Evolutionary conservation across 2,113 vertebrate genomes (phyloP), one percentile per base, ranked within the genome.

Genomic region (Spea multiplicata): DNA sequence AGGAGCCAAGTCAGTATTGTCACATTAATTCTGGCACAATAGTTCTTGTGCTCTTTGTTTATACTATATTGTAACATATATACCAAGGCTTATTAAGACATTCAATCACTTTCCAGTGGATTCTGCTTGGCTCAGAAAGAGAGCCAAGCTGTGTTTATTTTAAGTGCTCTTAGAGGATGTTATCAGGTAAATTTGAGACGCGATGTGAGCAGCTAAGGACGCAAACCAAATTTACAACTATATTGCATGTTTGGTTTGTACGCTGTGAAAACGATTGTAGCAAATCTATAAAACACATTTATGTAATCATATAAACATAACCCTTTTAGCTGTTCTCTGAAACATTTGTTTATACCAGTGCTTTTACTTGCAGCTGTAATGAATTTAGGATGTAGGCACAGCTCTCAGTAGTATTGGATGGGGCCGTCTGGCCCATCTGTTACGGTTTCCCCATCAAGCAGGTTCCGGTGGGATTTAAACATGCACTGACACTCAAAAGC

Each of bases 321-420:
- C 59, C 68, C 71, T 17, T 61, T 80, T 80, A 68, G 62, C 17
- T 52, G n/a, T 75, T 75, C 62, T 7, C 61, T 66, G 73, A 30
- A 57, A 66, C 65, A 61, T 12, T 48, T 74, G 65, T 80, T 61
- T 74, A 61, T 80, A 62, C 50, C 17, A 44, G 9, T 44, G 16
- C 45, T 74, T 44, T 53, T 8, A 73, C 50, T 74, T 67, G 10
- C 71, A 44, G 71, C 49, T 48, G 13, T 80, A 80, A 80, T 80
- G 50, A 80, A 74, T 67, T 80, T 80, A 74, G 64, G 64, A 68
- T 80, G 9, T 80, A 65, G 46, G 47, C 53, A 50, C 70, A 44
- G 47, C 52, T 52, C 44, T 30, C 52, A 68, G 46, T 46, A 80
- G 17, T 14, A 68, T 49, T 52, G 50, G 71, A 80, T 14, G 10